phyloP scores from a whole-genome alignment of 2,113 vertebrate species.

The Conger conger region DNA sequence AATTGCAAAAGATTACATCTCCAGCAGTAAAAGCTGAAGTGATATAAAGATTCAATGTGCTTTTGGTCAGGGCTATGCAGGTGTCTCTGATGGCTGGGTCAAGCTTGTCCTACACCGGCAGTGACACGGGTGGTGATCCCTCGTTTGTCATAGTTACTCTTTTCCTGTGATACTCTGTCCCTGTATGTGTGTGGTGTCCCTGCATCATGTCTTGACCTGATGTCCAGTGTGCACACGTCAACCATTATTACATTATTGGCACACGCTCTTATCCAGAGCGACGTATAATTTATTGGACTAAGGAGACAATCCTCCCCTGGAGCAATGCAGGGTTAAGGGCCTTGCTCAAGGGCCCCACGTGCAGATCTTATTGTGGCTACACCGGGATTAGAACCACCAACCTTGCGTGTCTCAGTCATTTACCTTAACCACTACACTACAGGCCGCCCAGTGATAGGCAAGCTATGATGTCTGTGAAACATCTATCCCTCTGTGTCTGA shows the following conservation, averaged over 20 bases:
- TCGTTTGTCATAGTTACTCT: not conserved
- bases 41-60: not conserved
- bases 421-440: no score
- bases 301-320: no score
- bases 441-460: not conserved
- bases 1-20: not conserved
- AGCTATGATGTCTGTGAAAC: not conserved
- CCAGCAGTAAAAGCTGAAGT: not conserved
- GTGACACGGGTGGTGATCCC: not conserved
- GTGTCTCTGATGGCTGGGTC: not conserved
- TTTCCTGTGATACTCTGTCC: not conserved
- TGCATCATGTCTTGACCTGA: not conserved
- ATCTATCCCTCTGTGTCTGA: not conserved
- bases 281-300: no score
- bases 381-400: no score
- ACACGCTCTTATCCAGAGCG: no score
- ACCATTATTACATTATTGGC: no score
- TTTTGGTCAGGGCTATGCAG: not conserved
- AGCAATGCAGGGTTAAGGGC: no score
- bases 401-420: no score
- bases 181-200: not conserved
- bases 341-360: no score
- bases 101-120: not conserved
- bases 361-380: no score
- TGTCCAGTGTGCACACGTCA: not conserved